phyloP scores from a whole-genome alignment of 2,113 vertebrate genomes.

The Ia io region DNA sequence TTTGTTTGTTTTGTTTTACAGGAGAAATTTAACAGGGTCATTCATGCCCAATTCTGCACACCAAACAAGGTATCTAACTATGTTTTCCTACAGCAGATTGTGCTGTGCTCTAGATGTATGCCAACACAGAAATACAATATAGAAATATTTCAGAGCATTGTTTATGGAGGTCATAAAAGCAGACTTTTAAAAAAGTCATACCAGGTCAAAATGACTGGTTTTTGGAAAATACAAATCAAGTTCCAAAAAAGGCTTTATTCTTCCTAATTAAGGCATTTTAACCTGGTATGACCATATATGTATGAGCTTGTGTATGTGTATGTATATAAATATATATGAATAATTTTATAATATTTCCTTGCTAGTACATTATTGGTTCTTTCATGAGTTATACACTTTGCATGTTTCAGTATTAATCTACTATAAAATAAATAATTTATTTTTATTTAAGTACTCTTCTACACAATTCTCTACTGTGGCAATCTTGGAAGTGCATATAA shows the following conservation, averaged over 20 bases:
- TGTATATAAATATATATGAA: not conserved
- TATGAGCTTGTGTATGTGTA: not conserved
- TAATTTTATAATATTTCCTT: not conserved
- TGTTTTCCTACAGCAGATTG: not conserved
- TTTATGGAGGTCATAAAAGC: not conserved
- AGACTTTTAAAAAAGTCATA: not conserved
- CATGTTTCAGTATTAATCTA: not conserved
- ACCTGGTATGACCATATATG: not conserved
- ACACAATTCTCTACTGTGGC: not conserved
- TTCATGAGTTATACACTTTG: not conserved
- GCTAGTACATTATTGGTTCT: not conserved
- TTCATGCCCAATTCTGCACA: slow-evolving; percentile 48
- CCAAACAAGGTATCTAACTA: slow-evolving; percentile 45
- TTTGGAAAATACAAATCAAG: not conserved
- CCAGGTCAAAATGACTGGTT: not conserved
- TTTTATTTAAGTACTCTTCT: slow-evolving; percentile 31
- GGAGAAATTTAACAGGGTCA: slow-evolving; percentile 25
- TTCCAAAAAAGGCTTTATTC: not conserved
- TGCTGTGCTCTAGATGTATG: not conserved
- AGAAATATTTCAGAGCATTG: not conserved
- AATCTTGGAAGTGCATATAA: slow-evolving; percentile 35
- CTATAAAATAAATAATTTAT: not conserved
- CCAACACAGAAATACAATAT: not conserved
- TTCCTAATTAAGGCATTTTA: not conserved
- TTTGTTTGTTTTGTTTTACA: slow-evolving; percentile 23